These are phyloP conservation scores for Campylorhamphus procurvoides DNA, from an alignment of 2,113 vertebrate genomes.

Conservation along the genomic window DNA sequence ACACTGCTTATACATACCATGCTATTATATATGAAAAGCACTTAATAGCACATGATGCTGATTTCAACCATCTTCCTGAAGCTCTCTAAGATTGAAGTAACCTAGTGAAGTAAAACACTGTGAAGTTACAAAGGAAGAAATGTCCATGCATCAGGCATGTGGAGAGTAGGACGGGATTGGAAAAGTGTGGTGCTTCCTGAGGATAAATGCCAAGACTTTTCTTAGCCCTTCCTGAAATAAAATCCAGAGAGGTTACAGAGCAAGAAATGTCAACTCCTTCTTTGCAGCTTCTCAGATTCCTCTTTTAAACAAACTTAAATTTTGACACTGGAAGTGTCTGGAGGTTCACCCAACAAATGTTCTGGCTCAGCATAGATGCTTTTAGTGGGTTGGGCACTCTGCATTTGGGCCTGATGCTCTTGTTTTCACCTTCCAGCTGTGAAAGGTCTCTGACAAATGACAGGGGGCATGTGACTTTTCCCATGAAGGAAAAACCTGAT, in stretches of 20 bases:
- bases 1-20: neutral
- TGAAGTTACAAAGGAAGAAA: neutral
- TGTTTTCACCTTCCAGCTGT: neutral
- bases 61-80: slow-evolving; percentile 4
- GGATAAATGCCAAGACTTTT: neutral
- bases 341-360: neutral
- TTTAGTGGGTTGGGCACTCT: fast-evolving
- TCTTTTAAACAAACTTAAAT: neutral
- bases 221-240: slow-evolving; percentile 22
- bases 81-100: neutral
- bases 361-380: neutral
- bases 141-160: neutral
- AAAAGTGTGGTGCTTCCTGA: neutral
- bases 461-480: neutral
- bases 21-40: neutral
- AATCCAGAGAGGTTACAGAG: neutral
- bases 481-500: neutral
- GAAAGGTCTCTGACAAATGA: neutral
- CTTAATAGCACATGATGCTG: neutral
- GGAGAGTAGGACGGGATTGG: neutral
- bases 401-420: neutral
- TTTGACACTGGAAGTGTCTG: neutral
- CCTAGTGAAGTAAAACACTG: neutral
- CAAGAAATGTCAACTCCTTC: neutral
- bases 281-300: neutral